phyloP scores from a whole-genome alignment of 2,113 vertebrate genomes.

The Ibidorhyncha struthersii region DNA sequence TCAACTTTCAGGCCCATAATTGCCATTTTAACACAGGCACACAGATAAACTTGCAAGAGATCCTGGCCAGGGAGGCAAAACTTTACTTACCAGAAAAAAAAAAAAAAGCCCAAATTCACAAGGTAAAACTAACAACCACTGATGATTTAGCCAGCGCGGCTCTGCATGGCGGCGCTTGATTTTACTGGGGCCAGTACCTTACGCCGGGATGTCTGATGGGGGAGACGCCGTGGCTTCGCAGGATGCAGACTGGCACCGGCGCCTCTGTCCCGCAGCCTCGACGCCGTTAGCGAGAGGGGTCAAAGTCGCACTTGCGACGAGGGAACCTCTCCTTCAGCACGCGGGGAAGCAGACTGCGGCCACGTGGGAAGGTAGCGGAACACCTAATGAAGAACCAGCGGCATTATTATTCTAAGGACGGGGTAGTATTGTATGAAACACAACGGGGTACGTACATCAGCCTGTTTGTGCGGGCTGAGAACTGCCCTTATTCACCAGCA shows the following conservation, averaged over 20 bases:
- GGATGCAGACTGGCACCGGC: too few relatives aligned
- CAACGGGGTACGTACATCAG: rapidly evolving
- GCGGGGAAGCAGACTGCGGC: too few relatives aligned
- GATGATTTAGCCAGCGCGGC: background rate
- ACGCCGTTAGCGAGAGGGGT: rapidly evolving
- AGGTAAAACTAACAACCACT: background rate
- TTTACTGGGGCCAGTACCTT: background rate
- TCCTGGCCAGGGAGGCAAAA: background rate
- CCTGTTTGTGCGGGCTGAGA: too few relatives aligned
- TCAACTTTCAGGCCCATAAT: background rate
- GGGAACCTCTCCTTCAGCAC: background rate
- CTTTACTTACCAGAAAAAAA: background rate
- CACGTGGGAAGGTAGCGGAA: background rate
- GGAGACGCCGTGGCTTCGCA: rapidly evolving
- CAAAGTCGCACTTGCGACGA: rapidly evolving
- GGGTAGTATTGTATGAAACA: background rate
- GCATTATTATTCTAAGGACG: background rate
- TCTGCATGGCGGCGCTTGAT: background rate
- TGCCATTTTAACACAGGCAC: background rate
- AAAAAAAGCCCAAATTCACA: background rate
- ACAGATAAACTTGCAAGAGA: background rate
- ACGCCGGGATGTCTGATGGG: rapidly evolving
- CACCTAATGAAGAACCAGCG: background rate
- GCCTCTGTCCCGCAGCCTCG: background rate
- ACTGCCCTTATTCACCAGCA: background rate